Evolutionary conservation across 2,797 vertebrate genomes (phyloP).

Genomic region (Typhlichthys eigenmanni): DNA sequence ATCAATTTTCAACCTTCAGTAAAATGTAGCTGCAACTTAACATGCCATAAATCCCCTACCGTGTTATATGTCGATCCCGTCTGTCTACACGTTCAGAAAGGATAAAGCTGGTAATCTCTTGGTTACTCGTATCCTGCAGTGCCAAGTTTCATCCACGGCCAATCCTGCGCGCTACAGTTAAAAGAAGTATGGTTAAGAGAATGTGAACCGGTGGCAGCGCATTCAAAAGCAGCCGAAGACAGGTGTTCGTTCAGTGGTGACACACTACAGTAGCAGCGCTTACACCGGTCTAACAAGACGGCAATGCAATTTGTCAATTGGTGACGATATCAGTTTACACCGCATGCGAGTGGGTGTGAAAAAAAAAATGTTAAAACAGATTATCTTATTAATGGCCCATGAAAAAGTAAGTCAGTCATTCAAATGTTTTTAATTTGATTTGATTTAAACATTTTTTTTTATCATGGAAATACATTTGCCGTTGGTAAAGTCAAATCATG

Average conservation of each 20-base stretch:
- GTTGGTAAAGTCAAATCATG: no score
- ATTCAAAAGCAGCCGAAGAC: slow-evolving; percentile 1
- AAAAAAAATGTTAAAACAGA: no score
- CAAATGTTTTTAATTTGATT: no score
- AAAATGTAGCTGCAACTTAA: no score
- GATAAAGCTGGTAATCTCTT: no score
- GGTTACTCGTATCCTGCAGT: background rate
- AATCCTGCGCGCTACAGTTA: slow-evolving; percentile 22
- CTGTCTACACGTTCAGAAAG: slow-evolving; percentile 57
- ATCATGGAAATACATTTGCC: no score
- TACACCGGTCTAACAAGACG: slow-evolving; percentile 69
- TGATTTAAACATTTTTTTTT: no score
- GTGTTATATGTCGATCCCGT: slow-evolving; percentile 46
- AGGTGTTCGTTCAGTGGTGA: slow-evolving; percentile 33
- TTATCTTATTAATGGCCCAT: no score
- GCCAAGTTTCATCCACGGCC: slow-evolving; percentile 18
- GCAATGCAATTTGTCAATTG: slow-evolving; percentile 25
- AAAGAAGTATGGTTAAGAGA: background rate
- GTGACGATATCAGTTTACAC: slow-evolving; percentile 55
- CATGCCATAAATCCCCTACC: slow-evolving; percentile 43
- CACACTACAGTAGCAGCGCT: slow-evolving; percentile 30
- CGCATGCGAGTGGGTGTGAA: no score
- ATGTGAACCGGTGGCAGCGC: slow-evolving; percentile 7
- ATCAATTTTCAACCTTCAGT: no score
- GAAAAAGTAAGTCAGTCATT: no score